phyloP scores from a whole-genome alignment of 2,113 vertebrate genomes.

The Callipepla californica region DNA sequence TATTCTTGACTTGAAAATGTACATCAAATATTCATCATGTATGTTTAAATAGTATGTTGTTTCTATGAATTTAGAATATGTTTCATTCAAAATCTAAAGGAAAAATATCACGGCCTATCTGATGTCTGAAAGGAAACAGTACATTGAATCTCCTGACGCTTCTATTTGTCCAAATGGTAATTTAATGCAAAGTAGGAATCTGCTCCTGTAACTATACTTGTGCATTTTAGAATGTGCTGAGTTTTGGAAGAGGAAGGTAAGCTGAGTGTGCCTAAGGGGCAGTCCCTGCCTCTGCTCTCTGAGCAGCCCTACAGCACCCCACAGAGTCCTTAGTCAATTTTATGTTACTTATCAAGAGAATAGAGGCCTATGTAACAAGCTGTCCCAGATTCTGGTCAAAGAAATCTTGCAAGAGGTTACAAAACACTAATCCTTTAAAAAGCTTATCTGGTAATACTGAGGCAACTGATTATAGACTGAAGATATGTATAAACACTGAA shows the following conservation, averaged over 20 bases:
- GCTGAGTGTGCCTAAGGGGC: background rate
- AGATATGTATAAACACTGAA: background rate
- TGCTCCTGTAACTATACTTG: background rate
- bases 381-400: background rate
- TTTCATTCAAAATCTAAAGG: background rate
- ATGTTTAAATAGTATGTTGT: background rate
- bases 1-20: background rate
- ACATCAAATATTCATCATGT: background rate
- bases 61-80: background rate
- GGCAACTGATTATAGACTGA: background rate
- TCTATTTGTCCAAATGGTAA: background rate
- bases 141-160: background rate
- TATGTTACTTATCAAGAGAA: background rate
- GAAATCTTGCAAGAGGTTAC: background rate
- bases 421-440: background rate
- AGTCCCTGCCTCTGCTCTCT: accelerated
- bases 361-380: background rate
- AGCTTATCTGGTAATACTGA: background rate
- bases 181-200: background rate
- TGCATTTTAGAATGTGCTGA: background rate
- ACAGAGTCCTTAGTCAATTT: background rate
- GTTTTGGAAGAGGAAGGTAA: background rate
- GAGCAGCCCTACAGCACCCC: background rate
- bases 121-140: background rate
- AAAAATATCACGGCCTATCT: background rate